Conservation (phyloP, 1,140 invertebrate genomes). For the Calycopis cecrops region DNA sequence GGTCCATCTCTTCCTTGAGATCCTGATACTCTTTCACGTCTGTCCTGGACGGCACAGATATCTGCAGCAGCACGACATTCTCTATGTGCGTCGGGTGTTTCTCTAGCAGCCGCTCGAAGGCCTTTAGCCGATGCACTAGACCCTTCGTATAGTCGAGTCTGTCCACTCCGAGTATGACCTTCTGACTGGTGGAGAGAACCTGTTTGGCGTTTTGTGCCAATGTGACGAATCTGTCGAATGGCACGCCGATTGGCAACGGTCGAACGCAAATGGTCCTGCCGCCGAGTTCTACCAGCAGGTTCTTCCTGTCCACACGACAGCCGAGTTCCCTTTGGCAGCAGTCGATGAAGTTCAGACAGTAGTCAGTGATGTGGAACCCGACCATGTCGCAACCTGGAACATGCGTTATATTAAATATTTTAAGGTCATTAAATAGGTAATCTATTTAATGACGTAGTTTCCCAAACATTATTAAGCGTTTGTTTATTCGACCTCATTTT, state of each 20-base stretch:
- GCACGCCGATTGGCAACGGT: constrained; percentile 91
- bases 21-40: constrained; percentile 95
- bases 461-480: no score
- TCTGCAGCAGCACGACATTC: constrained; percentile 88
- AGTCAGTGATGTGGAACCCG: constrained; percentile 93
- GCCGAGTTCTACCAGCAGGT: constrained; percentile 90
- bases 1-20: constrained; percentile 93
- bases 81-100: constrained; percentile 91
- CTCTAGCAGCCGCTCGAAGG: constrained; percentile 89
- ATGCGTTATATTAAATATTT: not conserved
- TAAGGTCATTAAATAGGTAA: no score
- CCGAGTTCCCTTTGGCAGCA: constrained; percentile 91
- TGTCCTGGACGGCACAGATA: constrained; percentile 91
- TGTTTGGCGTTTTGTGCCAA: constrained; percentile 86
- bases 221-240: constrained; percentile 89
- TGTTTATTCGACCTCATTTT: no score
- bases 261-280: constrained; percentile 88
- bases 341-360: constrained; percentile 94
- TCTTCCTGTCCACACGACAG: constrained; percentile 90
- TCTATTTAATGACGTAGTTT: no score
- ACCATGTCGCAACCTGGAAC: constrained; percentile 89
- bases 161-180: constrained; percentile 91
- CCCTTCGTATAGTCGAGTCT: constrained; percentile 95
- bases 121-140: constrained; percentile 87
- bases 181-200: constrained; percentile 83